Conservation (phyloP, 1,140 invertebrate species). For the Bombus balteatus region DNA sequence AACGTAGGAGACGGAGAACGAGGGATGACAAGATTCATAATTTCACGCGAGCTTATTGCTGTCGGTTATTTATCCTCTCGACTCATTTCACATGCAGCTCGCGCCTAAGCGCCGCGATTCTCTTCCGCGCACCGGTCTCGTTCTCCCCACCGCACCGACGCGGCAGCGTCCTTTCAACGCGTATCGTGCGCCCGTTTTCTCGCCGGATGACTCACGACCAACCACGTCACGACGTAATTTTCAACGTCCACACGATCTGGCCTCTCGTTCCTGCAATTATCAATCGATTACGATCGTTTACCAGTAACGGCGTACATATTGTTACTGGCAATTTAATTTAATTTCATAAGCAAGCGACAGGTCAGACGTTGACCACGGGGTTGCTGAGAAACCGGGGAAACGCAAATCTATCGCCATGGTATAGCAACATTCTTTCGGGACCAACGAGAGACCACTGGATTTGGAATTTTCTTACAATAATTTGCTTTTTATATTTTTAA, state of each 20-base stretch:
- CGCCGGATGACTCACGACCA: slow-evolving; percentile 46
- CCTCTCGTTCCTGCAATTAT: slow-evolving; percentile 43
- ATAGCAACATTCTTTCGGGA: accelerated
- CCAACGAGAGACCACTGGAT: neutral
- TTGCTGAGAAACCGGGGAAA: neutral
- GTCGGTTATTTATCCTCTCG: slow-evolving; percentile 72
- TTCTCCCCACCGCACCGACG: slow-evolving; percentile 29
- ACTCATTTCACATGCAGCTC: slow-evolving; percentile 72
- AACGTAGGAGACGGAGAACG: slow-evolving; percentile 51
- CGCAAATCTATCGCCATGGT: neutral
- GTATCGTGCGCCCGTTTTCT: slow-evolving; percentile 18
- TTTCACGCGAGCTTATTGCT: slow-evolving; percentile 77
- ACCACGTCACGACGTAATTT: slow-evolving; percentile 46
- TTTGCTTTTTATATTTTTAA: too few relatives aligned
- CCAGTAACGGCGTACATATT: neutral
- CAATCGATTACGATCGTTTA: slow-evolving; percentile 47
- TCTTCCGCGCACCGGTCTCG: slow-evolving; percentile 48
- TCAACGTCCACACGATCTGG: neutral
- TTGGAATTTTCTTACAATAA: too few relatives aligned
- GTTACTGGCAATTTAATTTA: slow-evolving; percentile 19
- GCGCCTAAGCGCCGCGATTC: slow-evolving; percentile 62
- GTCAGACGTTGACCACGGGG: neutral
- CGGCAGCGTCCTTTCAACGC: neutral
- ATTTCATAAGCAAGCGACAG: neutral
- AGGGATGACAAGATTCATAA: slow-evolving; percentile 73